Evolutionary conservation across 1,140 invertebrate genomes (phyloP), one percentile per base, ranked within the genome.

Genomic region (Plodia interpunctella): DNA sequence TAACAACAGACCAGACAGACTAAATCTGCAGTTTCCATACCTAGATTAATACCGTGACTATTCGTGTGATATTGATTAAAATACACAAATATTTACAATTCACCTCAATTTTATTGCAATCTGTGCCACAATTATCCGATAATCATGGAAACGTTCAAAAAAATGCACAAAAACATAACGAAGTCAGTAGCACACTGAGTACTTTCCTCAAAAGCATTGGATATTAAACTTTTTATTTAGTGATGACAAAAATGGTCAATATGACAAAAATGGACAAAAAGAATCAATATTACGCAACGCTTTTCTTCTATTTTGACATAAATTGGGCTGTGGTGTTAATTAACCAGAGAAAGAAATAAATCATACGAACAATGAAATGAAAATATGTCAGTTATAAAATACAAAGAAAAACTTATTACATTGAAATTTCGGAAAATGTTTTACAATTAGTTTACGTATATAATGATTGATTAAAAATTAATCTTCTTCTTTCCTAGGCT

Each of bases 241-340:
- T 28, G 1, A 6, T 25, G 2, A 54, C 52, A 54, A 54, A 54
- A 54, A 54, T 5, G 15, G 25, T n/a, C n/a, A 25, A 25, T 3
- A 6, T 25, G 2, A 54, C 52, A 54, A 54, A 54, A 54, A 54
- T 5, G 15, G 25, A 25, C 52, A 54, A 13, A 44, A 5, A 5
- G n/a, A 15, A 3, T 44, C 32, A 17, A 55, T 10, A 44, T 55
- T 55, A 55, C 32, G 54, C 54, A 55, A 55, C 15, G 38, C 15
- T 44, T 44, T 44, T 35, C 54, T 21, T 20, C 54, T 19, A 38
- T 44, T 55, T 55, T 15, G 30, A 20, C n/a, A 55, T 13, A 35
- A 44, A 55, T 18, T 11, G 54, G 54, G 28, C 38, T n/a, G 38
- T 15, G 38, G 13, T 5, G 10, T 17, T 15, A 44, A 44, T 5